Percentiles rank a stretch among this genome's conserved stretches.
Evolutionary conservation across 2,888 invertebrate genomes (phyloP).

Genomic region (Ceramica pisi): DNA sequence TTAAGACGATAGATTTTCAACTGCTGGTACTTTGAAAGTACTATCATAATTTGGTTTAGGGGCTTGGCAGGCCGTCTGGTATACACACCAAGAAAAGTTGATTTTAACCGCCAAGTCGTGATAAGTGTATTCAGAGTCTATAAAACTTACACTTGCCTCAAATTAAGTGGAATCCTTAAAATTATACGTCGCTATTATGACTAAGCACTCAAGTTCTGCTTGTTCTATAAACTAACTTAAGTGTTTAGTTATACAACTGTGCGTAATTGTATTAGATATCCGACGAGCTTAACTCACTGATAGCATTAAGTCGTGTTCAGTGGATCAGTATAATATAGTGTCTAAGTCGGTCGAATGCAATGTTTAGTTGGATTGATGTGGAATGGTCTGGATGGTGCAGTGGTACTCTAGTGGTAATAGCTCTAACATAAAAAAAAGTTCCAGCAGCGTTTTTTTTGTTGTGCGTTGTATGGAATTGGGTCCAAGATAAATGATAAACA

Average conservation of each 20-base stretch:
- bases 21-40: too few relatives aligned
- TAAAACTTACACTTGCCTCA: not conserved
- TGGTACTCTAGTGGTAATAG: too few relatives aligned
- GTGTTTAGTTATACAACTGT: conserved; percentile 22
- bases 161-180: conserved; percentile 16
- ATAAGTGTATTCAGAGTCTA: not conserved
- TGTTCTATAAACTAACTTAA: conserved; percentile 13
- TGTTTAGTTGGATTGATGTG: not conserved
- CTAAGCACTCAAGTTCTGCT: conserved; percentile 12
- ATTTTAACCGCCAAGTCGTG: not conserved
- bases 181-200: conserved; percentile 16
- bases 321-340: conserved; percentile 25
- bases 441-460: too few relatives aligned
- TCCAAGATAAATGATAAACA: too few relatives aligned
- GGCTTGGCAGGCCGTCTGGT: too few relatives aligned
- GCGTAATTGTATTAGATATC: conserved; percentile 32
- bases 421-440: too few relatives aligned
- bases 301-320: conserved; percentile 36
- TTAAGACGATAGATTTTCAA: too few relatives aligned
- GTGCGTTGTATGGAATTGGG: too few relatives aligned
- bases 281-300: conserved; percentile 16
- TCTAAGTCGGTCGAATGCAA: conserved; percentile 22
- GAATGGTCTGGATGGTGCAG: not conserved
- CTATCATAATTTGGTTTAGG: too few relatives aligned
- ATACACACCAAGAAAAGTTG: not conserved